These are phyloP conservation scores for Leucophenga montana DNA, from an alignment of 2,888 invertebrate species.

Conservation along the genomic window DNA sequence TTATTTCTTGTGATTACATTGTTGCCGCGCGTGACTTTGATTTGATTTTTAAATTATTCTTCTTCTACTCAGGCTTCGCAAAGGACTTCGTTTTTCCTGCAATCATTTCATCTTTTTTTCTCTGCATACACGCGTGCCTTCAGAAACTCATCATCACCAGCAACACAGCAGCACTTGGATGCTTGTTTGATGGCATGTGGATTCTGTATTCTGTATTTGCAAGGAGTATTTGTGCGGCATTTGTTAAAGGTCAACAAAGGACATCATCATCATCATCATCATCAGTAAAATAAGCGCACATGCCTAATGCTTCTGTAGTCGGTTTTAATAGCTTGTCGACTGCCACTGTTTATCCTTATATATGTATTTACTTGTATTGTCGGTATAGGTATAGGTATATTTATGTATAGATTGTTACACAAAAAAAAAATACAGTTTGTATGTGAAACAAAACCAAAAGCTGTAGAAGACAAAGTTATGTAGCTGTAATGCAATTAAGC, in stretches of 20 bases:
- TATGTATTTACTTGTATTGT: too few relatives aligned
- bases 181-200: neutral
- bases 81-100: slow-evolving; percentile 17
- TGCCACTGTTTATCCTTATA: too few relatives aligned
- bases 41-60: slow-evolving; percentile 67
- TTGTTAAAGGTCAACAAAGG: slow-evolving; percentile 68
- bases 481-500: slow-evolving; percentile 45
- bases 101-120: slow-evolving; percentile 32
- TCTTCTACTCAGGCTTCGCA: slow-evolving; percentile 38
- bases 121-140: neutral
- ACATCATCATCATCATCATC: slow-evolving; percentile 16
- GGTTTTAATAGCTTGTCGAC: too few relatives aligned
- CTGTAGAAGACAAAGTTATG: neutral
- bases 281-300: too few relatives aligned
- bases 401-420: too few relatives aligned
- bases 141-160: neutral
- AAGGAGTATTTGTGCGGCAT: slow-evolving; percentile 37
- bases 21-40: slow-evolving; percentile 67
- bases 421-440: too few relatives aligned
- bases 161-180: neutral
- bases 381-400: too few relatives aligned
- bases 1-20: slow-evolving; percentile 47
- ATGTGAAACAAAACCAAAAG: too few relatives aligned
- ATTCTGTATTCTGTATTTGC: slow-evolving; percentile 28
- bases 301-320: too few relatives aligned